Conservation (phyloP, 2,888 invertebrate species). For the Nephrocerus scutellatus region DNA sequence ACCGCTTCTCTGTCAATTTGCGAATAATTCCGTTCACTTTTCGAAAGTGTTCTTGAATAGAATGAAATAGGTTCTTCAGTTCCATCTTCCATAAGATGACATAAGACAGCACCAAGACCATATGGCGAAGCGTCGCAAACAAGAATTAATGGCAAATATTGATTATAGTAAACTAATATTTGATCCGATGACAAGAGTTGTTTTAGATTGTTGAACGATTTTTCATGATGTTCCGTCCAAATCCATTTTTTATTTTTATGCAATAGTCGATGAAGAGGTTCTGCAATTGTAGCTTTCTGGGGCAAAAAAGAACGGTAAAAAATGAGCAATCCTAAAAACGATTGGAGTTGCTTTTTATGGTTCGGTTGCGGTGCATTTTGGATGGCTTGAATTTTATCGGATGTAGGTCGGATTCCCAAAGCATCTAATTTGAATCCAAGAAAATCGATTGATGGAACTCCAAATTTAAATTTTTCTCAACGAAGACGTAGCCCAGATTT, state of each 20-base stretch:
- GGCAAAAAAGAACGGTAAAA: constrained; percentile 8
- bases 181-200: constrained; percentile 2
- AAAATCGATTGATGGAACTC: neutral
- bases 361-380: neutral
- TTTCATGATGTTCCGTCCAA: constrained; percentile 1
- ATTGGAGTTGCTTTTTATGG: constrained; percentile 4
- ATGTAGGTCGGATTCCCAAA: neutral
- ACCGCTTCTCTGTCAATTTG: constrained; percentile 11
- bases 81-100: constrained; percentile 7
- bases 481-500: neutral
- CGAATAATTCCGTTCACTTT: constrained; percentile 7
- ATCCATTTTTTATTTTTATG: constrained; percentile 13
- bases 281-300: constrained; percentile 4
- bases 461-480: neutral
- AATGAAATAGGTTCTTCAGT: constrained; percentile 9
- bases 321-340: constrained; percentile 8
- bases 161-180: constrained; percentile 4
- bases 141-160: constrained; percentile 6
- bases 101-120: constrained; percentile 13
- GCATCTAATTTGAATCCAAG: neutral
- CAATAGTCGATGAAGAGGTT: constrained; percentile 8
- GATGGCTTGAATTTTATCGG: neutral
- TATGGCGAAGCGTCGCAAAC: constrained; percentile 15
- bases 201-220: constrained; percentile 14
- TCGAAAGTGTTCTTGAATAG: constrained; percentile 8